Evolutionary conservation across 2,888 invertebrate genomes (phyloP), one percentile per base, ranked within the genome.

Genomic region (Pteria penguin): DNA sequence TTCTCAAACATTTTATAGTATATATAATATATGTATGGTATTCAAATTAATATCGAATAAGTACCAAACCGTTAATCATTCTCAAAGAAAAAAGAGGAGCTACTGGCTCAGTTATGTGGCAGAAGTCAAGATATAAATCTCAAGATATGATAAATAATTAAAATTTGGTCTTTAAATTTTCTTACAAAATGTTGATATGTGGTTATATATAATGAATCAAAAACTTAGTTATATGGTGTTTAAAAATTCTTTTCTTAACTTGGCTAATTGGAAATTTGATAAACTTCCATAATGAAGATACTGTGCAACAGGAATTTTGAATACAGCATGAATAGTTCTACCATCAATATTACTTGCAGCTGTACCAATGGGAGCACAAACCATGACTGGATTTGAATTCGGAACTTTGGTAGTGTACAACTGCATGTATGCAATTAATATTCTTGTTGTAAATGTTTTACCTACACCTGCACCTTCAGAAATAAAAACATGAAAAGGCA

Each of bases 351-450:
- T 55, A 33, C 57, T 27, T 14, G 81, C 81, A 22, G 81, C 81
- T 22, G 75, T 76, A n/a, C 80, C 80, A 54, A 73, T 78, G 78
- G n/a, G 81, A 14, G 81, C 58, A 63, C 67, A 67, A 55, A 31
- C 27, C 52, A 57, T 55, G 11, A 81, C 76, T 27, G 80, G 78
- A 63, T 26, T 36, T n/a, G 27, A 11, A 68, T 71, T 76, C 31
- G 32, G 14, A 3, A 66, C 18, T 4, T 60, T 26, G 33, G 67
- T 36, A 31, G 62, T 70, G 31, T 33, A 24, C 52, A 78, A 27
- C 18, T 69, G 57, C 2, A 76, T 26, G 45, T 67, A 76, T 11
- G 71, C 61, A 29, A 62, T 55, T 5, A 78, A 31, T 22, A 76
- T 36, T 33, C 67, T 54, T 8, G 72, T 33, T 14, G 72, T 22